Base-by-base conservation (phyloP, 2,888 invertebrate species). In the Notodonta ziczac region DNA sequence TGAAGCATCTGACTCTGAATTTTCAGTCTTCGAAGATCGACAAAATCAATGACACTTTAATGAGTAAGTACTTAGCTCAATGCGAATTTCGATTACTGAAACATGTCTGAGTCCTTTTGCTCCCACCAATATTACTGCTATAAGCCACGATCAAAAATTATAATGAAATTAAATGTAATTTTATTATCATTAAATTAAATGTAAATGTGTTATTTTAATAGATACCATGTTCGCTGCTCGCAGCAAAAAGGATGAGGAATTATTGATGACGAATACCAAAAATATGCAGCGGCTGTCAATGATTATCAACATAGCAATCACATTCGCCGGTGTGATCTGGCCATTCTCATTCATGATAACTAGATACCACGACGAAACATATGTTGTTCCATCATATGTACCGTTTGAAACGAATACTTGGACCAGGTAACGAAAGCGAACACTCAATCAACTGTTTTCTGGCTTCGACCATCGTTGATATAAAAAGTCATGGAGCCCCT, bases 331-430 rank as follows among this genome's bases (percentile, higher is more conserved):
- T 0, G 0, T 60, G 0, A 32, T 69, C 0, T 85, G 82, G 83
- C 58, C 72, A 0, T 5, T 52, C 0, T 74, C 76, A 0, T 59
- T 62, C 32, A 64, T 81, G 0, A 53, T 69, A 2, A 78, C 54
- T 59, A 75, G 78, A 42, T 71, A 77, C 51, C 67, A 67, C 4
- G 73, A 82, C 44, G 60, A 60, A 7, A 61, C 58, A 2, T 69
- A 73, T 4, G 59, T 59, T 0, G 66, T 83, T 0, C 65, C 76
- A 8, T 50, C 69, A 0, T 83, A 85, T 65, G 53, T 76, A 4
- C 83, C 84, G 0, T 84, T 83, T 62, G 63, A 70, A 53, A 78
- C 79, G 1, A 65, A 76, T 7, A 65, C 79, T 4, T 81, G 81
- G 82, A 9, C 44, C 35, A 73, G 69, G 85, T 85, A 71, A 50